Percentiles rank a stretch among this genome's conserved stretches.
Evolutionary conservation across 2,113 vertebrate species (phyloP).

Genomic region (Xenopus borealis): DNA sequence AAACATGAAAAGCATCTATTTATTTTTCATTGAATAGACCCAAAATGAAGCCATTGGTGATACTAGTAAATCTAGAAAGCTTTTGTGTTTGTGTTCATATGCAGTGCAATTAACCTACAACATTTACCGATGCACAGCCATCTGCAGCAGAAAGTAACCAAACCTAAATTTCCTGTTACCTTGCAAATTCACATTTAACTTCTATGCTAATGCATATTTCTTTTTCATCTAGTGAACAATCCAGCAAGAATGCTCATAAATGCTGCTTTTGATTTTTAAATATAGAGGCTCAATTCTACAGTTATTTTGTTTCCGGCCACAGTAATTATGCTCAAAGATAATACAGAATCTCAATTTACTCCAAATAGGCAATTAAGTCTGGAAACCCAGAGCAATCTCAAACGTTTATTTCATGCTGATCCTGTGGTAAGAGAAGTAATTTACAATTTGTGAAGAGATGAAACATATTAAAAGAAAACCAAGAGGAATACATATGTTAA

Average conservation of each 20-base stretch:
- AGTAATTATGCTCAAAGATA: constrained; percentile 44
- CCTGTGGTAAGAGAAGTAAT: constrained; percentile 37
- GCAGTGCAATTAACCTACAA: background rate
- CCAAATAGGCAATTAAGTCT: constrained; percentile 43
- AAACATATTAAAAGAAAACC: constrained; percentile 36
- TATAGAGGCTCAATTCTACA: constrained; percentile 42
- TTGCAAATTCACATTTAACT: constrained; percentile 24
- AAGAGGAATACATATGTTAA: background rate
- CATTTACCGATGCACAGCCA: background rate
- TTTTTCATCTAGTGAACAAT: constrained; percentile 29
- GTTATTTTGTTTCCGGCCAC: constrained; percentile 39
- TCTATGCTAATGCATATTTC: constrained; percentile 40
- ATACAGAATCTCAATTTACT: constrained; percentile 44
- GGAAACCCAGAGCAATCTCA: constrained; percentile 45
- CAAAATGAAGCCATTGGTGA: too few species aligned
- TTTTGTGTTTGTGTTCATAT: too few species aligned
- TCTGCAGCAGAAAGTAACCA: too few species aligned
- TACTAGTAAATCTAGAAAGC: too few species aligned
- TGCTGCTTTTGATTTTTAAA: constrained; percentile 35
- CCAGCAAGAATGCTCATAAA: constrained; percentile 27
- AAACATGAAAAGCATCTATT: too few species aligned
- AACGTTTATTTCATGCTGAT: constrained; percentile 45
- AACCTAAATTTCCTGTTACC: constrained; percentile 2
- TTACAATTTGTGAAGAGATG: constrained; percentile 41
- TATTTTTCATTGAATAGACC: too few species aligned